Conservation (phyloP, 2,888 invertebrate species). For the Nomada goodeniana region DNA sequence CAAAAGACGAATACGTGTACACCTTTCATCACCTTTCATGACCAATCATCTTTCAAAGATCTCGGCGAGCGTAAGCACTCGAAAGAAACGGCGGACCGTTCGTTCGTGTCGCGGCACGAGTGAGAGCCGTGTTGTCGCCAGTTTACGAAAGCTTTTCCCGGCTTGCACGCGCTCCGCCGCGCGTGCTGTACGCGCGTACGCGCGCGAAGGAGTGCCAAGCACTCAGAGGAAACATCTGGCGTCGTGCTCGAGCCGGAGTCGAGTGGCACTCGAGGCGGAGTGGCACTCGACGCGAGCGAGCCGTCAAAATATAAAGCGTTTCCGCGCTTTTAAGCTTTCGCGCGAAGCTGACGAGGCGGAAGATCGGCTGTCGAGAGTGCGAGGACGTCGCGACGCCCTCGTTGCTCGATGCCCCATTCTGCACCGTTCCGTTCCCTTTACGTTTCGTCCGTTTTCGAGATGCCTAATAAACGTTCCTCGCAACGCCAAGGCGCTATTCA, state of each 20-base stretch:
- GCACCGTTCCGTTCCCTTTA: slow-evolving; percentile 27
- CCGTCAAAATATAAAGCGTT: slow-evolving; percentile 72
- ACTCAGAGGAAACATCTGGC: slow-evolving; percentile 74
- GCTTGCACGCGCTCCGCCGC: slow-evolving; percentile 54
- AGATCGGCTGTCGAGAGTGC: slow-evolving; percentile 11
- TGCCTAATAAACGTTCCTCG: slow-evolving; percentile 53
- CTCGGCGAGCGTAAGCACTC: slow-evolving; percentile 3
- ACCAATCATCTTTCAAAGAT: background rate
- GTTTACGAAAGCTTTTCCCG: slow-evolving; percentile 52
- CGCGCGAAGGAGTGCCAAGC: slow-evolving; percentile 66
- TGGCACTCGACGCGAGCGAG: slow-evolving; percentile 61
- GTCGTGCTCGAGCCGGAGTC: slow-evolving; percentile 60
- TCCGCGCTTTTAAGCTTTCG: slow-evolving; percentile 77
- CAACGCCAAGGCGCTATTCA: slow-evolving; percentile 4
- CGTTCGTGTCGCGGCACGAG: slow-evolving; percentile 32
- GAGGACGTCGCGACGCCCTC: background rate
- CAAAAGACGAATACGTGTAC: background rate
- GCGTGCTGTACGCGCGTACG: slow-evolving; percentile 66
- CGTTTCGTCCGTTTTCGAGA: slow-evolving; percentile 29
- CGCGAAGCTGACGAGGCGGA: slow-evolving; percentile 47
- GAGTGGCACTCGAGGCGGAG: slow-evolving; percentile 65
- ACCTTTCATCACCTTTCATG: background rate
- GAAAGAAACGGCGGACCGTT: slow-evolving; percentile 9
- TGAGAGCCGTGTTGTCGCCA: slow-evolving; percentile 51
- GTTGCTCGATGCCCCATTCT: slow-evolving; percentile 20